Percentiles rank a stretch among this genome's conserved stretches.
Conservation (phyloP, 2,113 vertebrate genomes). For the Calyptomena viridis region DNA sequence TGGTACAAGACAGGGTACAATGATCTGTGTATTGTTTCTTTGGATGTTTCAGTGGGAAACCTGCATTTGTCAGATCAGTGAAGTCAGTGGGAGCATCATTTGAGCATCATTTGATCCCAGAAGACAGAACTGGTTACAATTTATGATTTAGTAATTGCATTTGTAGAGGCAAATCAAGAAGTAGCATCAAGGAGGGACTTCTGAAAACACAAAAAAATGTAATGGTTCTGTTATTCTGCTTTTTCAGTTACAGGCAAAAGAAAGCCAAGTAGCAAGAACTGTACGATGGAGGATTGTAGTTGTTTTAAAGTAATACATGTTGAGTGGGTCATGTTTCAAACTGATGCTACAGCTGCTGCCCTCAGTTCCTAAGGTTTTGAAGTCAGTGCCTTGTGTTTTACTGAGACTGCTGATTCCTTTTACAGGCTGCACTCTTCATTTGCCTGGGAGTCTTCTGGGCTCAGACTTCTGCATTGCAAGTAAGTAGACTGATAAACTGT, state of each 20-base stretch:
- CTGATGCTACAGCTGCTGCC: neutral
- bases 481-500: slow-evolving; percentile 7
- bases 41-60: neutral
- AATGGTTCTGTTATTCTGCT: neutral
- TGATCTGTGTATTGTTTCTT: neutral
- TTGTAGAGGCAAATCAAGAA: neutral
- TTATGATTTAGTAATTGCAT: neutral
- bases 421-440: slow-evolving; percentile 53
- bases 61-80: neutral
- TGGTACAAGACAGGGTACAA: neutral
- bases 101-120: too few species aligned
- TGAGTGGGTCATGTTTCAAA: neutral
- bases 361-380: neutral
- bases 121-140: neutral
- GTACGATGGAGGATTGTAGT: neutral
- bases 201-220: neutral
- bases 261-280: neutral
- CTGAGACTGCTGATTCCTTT: neutral
- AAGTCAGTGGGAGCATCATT: neutral
- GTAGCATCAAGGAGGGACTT: neutral
- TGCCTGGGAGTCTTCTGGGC: slow-evolving; percentile 55
- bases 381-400: neutral
- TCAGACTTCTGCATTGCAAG: slow-evolving; percentile 42
- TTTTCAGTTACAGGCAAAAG: neutral
- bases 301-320: neutral